Evolutionary conservation across 1,140 invertebrate species (phyloP).

Genomic region (Galleria mellonella): DNA sequence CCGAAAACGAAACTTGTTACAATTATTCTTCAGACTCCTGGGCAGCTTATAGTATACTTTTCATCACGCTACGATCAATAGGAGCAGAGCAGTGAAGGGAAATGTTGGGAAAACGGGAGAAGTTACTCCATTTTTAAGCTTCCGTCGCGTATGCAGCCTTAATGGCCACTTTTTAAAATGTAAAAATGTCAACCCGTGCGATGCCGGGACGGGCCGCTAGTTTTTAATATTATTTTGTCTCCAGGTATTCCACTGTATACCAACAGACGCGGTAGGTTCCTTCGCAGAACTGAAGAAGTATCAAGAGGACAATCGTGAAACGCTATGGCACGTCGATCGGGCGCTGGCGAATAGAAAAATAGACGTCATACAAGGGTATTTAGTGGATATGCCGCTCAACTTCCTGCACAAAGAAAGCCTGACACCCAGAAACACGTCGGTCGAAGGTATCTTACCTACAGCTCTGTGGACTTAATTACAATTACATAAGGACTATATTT

Average conservation of each 20-base stretch:
- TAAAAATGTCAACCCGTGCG: too few species aligned
- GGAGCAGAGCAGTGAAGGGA: too few species aligned
- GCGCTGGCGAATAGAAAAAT: constrained; percentile 81
- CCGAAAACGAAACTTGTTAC: too few species aligned
- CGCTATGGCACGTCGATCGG: constrained; percentile 82
- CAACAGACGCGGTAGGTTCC: constrained; percentile 84
- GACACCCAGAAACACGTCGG: constrained; percentile 84
- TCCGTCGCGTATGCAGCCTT: too few species aligned
- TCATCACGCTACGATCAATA: too few species aligned
- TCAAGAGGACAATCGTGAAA: constrained; percentile 75
- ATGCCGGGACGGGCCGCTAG: too few species aligned
- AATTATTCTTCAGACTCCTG: too few species aligned
- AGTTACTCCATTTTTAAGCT: too few species aligned
- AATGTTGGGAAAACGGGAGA: too few species aligned
- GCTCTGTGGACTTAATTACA: constrained; percentile 84
- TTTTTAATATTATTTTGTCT: constrained; percentile 5
- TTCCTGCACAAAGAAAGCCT: constrained; percentile 90
- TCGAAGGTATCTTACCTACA: constrained; percentile 89
- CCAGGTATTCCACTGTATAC: constrained; percentile 86
- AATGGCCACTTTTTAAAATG: too few species aligned
- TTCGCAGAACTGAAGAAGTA: constrained; percentile 85
- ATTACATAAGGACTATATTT: too few species aligned
- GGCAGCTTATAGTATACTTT: too few species aligned
- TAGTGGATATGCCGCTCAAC: constrained; percentile 90
- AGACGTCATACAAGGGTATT: constrained; percentile 85